phyloP scores from a whole-genome alignment of 2,888 invertebrate genomes.

The Actias luna region DNA sequence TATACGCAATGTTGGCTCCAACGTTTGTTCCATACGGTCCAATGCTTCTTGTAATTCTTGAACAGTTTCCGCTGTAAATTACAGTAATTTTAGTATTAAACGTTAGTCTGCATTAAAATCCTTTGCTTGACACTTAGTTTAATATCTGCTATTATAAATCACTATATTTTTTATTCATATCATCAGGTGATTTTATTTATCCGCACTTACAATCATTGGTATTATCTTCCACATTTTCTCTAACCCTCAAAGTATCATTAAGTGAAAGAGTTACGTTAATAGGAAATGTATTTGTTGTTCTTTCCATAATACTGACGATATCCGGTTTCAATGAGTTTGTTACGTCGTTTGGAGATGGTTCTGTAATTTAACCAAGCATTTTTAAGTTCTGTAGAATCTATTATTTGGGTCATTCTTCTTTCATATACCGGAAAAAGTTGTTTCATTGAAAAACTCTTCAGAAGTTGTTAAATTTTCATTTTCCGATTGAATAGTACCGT shows the following conservation, averaged over 20 bases:
- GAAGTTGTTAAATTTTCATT: constrained; percentile 29
- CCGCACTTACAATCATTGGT: constrained; percentile 63
- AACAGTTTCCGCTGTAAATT: constrained; percentile 58
- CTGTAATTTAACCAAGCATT: not conserved
- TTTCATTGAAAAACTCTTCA: constrained; percentile 16
- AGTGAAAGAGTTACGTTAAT: constrained; percentile 20
- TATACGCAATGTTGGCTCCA: constrained; percentile 28
- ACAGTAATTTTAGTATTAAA: constrained; percentile 6
- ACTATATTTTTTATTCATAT: not conserved
- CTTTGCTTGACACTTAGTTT: not conserved
- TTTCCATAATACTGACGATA: not conserved
- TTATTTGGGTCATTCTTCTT: not conserved
- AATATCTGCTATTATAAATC: not conserved
- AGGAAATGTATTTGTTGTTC: constrained; percentile 3
- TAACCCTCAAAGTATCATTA: constrained; percentile 26
- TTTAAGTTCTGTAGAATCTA: not conserved
- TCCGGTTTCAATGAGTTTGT: not conserved
- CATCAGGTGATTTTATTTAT: not conserved
- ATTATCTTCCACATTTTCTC: constrained; percentile 47
- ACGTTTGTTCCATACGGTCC: constrained; percentile 52
- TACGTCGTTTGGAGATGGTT: not conserved
- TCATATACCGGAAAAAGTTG: constrained; percentile 26
- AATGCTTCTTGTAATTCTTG: constrained; percentile 58
- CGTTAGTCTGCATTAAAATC: not conserved
- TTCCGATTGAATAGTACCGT: constrained; percentile 37